phyloP scores from a whole-genome alignment of 2,113 vertebrate species.

The Pyxicephalus adspersus region DNA sequence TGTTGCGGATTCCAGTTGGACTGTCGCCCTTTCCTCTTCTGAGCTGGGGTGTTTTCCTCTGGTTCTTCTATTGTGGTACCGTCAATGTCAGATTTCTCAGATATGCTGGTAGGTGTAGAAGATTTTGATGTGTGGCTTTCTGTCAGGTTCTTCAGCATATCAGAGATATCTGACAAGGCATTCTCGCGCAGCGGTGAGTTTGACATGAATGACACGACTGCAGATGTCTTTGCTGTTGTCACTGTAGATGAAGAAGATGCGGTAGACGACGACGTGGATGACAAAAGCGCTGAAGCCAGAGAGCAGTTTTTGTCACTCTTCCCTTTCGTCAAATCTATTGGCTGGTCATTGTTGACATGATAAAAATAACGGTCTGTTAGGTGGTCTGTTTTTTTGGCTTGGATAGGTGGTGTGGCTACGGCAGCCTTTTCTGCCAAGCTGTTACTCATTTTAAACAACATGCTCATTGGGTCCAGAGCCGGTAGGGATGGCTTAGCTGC shows the following conservation, averaged over 20 bases:
- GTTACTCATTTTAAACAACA: conserved; percentile 99
- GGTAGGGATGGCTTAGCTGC: conserved; percentile 95
- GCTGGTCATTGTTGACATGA: conserved; percentile 93
- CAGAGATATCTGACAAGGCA: conserved; percentile 97
- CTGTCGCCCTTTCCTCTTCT: conserved; percentile 97
- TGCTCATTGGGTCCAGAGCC: conserved; percentile 96
- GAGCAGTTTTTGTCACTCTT: conserved; percentile 89
- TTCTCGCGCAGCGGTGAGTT: conserved; percentile 96
- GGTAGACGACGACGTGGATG: conserved; percentile 86
- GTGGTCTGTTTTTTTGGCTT: conserved; percentile 91
- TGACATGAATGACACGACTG: conserved; percentile 95
- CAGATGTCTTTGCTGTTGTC: conserved; percentile 93
- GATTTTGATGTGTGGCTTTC: conserved; percentile 96
- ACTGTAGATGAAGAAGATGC: conserved; percentile 88
- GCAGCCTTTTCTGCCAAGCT: conserved; percentile 97
- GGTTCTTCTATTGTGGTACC: conserved; percentile 90
- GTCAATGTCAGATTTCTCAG: conserved; percentile 93
- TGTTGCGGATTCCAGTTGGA: conserved; percentile 99
- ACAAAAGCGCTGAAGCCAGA: conserved; percentile 87
- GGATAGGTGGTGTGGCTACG: conserved; percentile 87
- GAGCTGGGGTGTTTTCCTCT: conserved; percentile 92
- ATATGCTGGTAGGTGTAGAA: conserved; percentile 94
- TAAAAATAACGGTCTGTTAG: conserved; percentile 94
- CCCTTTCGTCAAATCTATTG: conserved; percentile 98
- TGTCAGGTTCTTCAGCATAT: conserved; percentile 98